A percentile compares a stretch with the other conserved stretches of the same genome.
phyloP scores from a whole-genome alignment of 2,797 vertebrate species.

The Lemur catta region DNA sequence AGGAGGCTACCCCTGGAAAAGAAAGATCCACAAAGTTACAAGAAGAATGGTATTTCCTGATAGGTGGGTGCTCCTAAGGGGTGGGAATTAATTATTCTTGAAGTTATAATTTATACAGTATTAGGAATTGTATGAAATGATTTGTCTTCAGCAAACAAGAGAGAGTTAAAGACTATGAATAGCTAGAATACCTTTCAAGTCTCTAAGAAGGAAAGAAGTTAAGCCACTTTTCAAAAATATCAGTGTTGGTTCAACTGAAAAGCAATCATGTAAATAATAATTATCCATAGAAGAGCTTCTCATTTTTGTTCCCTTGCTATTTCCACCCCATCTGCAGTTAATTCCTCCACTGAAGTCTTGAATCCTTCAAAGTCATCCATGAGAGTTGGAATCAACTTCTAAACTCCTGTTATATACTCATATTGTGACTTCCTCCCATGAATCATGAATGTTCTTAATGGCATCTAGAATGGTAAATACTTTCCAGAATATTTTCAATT shows the following conservation, averaged over 20 bases:
- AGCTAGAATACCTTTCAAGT: background rate
- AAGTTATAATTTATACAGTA: background rate
- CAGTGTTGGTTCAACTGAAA: background rate
- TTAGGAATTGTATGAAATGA: background rate
- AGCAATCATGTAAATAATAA: background rate
- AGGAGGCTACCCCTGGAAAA: background rate
- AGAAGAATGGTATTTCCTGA: background rate
- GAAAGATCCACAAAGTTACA: background rate
- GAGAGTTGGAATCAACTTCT: background rate
- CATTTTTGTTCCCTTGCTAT: background rate
- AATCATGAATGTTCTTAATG: background rate
- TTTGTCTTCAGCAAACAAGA: background rate
- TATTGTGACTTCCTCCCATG: background rate
- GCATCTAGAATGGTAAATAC: background rate
- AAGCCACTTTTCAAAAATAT: background rate
- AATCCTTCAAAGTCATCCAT: background rate
- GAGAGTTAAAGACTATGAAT: background rate
- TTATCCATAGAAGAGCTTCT: background rate
- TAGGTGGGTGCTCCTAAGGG: background rate
- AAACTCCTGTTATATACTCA: background rate
- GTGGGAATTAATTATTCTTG: background rate
- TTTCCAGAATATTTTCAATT: background rate
- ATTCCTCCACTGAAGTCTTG: background rate
- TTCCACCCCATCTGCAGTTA: background rate
- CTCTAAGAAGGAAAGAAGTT: background rate